These are phyloP conservation scores for Bambusicola thoracicus DNA, from an alignment of 2,113 vertebrate genomes.

Conservation along the genomic window DNA sequence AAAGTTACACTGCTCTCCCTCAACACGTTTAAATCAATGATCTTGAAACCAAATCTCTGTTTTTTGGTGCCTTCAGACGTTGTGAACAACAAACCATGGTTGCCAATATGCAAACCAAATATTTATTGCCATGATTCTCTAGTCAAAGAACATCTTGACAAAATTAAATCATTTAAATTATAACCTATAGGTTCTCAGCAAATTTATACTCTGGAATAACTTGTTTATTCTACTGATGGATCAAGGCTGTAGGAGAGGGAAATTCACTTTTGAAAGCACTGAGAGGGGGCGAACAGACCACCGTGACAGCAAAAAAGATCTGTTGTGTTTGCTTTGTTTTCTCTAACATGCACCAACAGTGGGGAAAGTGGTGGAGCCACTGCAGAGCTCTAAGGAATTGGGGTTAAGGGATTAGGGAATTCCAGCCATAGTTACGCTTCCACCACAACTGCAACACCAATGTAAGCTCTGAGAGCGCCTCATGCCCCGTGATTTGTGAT, in stretches of 20 bases:
- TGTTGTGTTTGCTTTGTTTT: neutral
- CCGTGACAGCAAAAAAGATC: neutral
- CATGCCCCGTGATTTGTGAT: neutral
- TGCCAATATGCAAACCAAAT: neutral
- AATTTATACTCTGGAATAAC: neutral
- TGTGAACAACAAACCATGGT: neutral
- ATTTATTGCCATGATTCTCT: neutral
- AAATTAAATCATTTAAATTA: neutral
- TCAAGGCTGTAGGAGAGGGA: neutral
- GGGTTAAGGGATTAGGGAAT: conserved; percentile 3
- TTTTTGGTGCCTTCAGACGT: conserved; percentile 7
- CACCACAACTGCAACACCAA: neutral
- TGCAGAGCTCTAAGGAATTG: neutral
- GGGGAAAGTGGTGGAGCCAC: neutral
- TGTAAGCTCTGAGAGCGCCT: neutral
- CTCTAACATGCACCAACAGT: neutral
- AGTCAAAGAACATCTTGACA: neutral
- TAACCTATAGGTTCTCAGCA: neutral
- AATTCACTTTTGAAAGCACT: neutral
- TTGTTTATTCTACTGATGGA: neutral
- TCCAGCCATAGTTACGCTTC: neutral
- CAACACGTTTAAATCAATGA: neutral
- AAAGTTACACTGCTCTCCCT: conserved; percentile 66
- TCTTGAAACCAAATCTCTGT: conserved; percentile 1
- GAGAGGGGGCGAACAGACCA: neutral